Evolutionary conservation across 2,797 vertebrate species (phyloP), one percentile per base, ranked within the genome.

Genomic region (Pseudochirops corinnae): DNA sequence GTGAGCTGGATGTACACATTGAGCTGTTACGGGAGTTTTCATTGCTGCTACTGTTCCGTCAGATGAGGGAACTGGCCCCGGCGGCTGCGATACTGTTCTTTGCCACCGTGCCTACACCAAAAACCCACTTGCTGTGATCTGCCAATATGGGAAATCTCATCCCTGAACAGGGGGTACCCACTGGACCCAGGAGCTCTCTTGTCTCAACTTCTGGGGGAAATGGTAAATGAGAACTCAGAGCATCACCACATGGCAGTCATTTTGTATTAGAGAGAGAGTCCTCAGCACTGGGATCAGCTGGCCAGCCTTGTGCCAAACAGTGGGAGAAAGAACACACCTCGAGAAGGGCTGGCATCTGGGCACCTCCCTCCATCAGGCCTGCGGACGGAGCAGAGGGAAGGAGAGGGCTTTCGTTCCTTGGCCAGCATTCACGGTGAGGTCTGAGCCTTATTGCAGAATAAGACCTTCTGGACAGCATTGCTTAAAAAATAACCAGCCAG

Each of bases 101-200:
- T 99, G 99, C 99, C 99, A 99, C 99, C 99, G 99, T 99, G 99
- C 99, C 99, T 99, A 99, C 95, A 98, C 99, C 98, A 99, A 99
- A 98, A 99, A 97, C 98, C 97, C 92, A 96, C 98, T 98, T 98
- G 97, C 98, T 97, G 97, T 98, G 98, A 99, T 99, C 99, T 99
- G 99, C 99, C 99, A 97, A 98, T 98, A 98, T 97, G 97, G 98
- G 99, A 99, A 99, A 74, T 74, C 62, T 74, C 16, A 16, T 39
- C 33, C 62, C 62, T 5, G 28, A 33, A 39, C 4, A 5, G 14
- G 16, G 33, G 33, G 56, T 39, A 0, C 92, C 93, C 10, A 0
- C 92, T 0, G 6, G 18, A 2, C 21, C 90, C 94, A 60, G 74
- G 74, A 87, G 74, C 16, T 21, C 74, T 87, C 74, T 11, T 1